Evolutionary conservation across 53 echinoderm and acorn worm genomes (phyloP).

Genomic region (Crossaster papposus): DNA sequence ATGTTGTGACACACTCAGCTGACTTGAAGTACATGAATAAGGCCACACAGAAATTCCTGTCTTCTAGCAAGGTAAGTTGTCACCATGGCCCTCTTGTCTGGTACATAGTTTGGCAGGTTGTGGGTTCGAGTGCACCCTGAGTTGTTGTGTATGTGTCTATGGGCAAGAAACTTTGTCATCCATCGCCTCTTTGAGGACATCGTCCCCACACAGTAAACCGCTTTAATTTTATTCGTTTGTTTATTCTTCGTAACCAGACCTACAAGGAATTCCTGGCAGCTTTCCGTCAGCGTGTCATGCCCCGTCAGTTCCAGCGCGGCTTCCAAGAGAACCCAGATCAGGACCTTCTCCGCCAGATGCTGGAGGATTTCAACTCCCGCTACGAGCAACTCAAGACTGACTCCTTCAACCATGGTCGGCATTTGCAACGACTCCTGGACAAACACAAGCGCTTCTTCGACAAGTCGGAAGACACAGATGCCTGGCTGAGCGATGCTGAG

Average conservation of each 20-base stretch:
- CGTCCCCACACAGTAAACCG: not conserved
- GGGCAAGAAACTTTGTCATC: no score
- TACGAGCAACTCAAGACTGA: slow-evolving; percentile 82
- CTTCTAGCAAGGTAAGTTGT: slow-evolving; percentile 58
- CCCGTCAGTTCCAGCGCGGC: slow-evolving; percentile 71
- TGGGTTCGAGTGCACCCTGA: not conserved
- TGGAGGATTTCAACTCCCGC: slow-evolving; percentile 76
- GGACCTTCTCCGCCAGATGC: slow-evolving; percentile 51
- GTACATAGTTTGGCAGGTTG: not conserved
- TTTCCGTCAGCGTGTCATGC: slow-evolving; percentile 77
- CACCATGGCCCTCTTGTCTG: no score
- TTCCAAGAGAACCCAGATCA: slow-evolving; percentile 81
- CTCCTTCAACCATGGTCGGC: slow-evolving; percentile 76
- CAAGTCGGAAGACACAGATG: slow-evolving; percentile 63
- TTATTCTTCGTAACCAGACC: slow-evolving; percentile 42
- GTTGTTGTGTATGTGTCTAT: no score
- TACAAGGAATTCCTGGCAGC: slow-evolving; percentile 80
- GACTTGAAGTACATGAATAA: slow-evolving; percentile 93
- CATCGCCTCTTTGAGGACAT: no score
- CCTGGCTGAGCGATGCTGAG: slow-evolving; percentile 67
- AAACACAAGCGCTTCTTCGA: slow-evolving; percentile 75
- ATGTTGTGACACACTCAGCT: slow-evolving; percentile 92
- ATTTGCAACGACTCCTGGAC: slow-evolving; percentile 70
- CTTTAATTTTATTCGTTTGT: not conserved
- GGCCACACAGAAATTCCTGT: slow-evolving; percentile 78